These are phyloP conservation scores for Drosophila nigromelanica DNA, from an alignment of 1,140 invertebrate genomes.

Conservation along the genomic window DNA sequence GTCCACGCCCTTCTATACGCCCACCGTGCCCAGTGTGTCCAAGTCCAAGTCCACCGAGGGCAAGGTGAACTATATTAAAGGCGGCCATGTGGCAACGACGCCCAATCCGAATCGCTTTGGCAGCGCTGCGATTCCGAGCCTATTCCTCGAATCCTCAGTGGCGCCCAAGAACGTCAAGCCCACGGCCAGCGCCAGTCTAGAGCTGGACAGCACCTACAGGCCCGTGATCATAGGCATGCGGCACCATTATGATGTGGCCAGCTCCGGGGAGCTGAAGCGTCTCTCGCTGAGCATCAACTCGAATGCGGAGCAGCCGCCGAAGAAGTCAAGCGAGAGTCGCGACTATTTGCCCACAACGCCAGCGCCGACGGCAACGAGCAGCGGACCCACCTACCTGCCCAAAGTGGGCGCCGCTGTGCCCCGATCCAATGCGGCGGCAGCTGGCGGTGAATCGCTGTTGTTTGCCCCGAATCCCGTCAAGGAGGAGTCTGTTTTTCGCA, in stretches of 20 bases:
- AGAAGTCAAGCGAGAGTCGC: conserved; percentile 54
- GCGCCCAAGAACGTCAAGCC: conserved; percentile 56
- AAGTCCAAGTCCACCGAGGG: conserved; percentile 73
- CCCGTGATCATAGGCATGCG: conserved; percentile 77
- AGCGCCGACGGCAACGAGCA: conserved; percentile 58
- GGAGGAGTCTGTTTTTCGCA: conserved; percentile 78
- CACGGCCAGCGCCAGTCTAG: conserved; percentile 51
- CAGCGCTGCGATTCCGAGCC: conserved; percentile 35
- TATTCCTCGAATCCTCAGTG: conserved; percentile 61
- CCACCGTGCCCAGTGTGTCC: conserved; percentile 80
- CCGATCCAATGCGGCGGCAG: conserved; percentile 44
- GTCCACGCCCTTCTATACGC: conserved; percentile 82
- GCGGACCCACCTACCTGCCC: conserved; percentile 78
- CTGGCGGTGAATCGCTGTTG: conserved; percentile 63
- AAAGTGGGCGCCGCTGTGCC: conserved; percentile 52
- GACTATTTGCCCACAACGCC: conserved; percentile 69
- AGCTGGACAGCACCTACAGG: conserved; percentile 64
- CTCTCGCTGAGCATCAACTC: conserved; percentile 22
- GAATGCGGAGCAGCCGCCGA: conserved; percentile 24
- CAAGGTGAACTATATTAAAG: conserved; percentile 70
- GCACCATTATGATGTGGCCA: conserved; percentile 69
- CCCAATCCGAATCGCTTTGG: conserved; percentile 65
- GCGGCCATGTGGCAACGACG: conserved; percentile 52
- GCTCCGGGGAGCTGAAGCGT: conserved; percentile 54
- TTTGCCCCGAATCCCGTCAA: conserved; percentile 69